Evolutionary conservation across 2,797 vertebrate genomes (phyloP).

Genomic region (Amblyraja radiata): DNA sequence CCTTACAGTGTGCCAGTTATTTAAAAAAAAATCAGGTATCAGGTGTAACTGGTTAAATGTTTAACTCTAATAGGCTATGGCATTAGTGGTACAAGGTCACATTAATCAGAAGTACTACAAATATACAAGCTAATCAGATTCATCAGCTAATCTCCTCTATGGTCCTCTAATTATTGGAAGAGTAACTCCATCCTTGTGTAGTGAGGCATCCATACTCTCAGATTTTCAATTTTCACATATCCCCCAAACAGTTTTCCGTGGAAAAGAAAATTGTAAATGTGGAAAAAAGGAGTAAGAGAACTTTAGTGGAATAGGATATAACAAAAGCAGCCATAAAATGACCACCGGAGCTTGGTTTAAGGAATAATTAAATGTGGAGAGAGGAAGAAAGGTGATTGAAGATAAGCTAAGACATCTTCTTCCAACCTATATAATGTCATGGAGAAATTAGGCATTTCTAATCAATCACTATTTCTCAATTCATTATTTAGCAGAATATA

Average conservation of each 20-base stretch:
- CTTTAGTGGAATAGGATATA: not conserved
- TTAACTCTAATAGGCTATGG: not conserved
- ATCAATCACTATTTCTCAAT: not conserved
- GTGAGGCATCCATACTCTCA: not conserved
- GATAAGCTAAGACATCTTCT: not conserved
- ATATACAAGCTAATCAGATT: not conserved
- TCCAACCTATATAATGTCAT: not conserved
- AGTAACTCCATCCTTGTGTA: not conserved
- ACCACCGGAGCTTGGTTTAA: not conserved
- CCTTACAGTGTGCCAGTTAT: not conserved
- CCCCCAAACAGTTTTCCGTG: not conserved
- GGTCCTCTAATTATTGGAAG: not conserved
- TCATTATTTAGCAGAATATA: conserved; percentile 7
- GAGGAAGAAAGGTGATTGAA: not conserved
- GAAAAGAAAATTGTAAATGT: not conserved
- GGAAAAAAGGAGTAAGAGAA: not conserved
- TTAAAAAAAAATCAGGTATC: not conserved
- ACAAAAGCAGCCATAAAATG: not conserved
- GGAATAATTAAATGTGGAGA: not conserved
- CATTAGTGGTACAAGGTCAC: not conserved
- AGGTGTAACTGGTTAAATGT: not conserved
- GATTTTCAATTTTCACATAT: not conserved
- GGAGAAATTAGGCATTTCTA: not conserved
- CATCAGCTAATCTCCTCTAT: not conserved
- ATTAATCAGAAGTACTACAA: not conserved